Conservation (phyloP, 2,888 invertebrate genomes). For the Dasysyrphus tricinctus region DNA sequence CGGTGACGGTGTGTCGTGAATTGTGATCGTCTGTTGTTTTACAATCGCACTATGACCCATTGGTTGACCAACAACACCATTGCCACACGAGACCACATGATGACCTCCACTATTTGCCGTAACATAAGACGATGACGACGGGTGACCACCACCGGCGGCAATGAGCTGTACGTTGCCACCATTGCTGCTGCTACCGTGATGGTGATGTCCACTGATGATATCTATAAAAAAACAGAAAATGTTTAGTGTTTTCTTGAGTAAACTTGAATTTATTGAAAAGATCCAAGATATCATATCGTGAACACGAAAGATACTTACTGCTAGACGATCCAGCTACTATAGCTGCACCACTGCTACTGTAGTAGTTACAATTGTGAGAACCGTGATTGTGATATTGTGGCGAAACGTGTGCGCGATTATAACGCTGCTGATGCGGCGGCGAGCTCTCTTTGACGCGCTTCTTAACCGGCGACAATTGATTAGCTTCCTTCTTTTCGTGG, state of each 20-base stretch:
- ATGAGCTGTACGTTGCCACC: conserved; percentile 76
- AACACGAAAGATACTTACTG: conserved; percentile 78
- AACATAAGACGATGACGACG: conserved; percentile 77
- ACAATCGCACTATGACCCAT: conserved; percentile 78
- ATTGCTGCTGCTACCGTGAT: conserved; percentile 76
- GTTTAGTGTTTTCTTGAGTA: background rate
- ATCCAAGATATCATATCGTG: background rate
- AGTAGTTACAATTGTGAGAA: conserved; percentile 82
- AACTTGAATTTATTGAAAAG: background rate
- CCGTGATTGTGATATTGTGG: conserved; percentile 82
- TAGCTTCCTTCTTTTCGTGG: conserved; percentile 92
- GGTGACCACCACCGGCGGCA: conserved; percentile 74
- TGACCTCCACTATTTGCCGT: conserved; percentile 77
- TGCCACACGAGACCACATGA: conserved; percentile 68
- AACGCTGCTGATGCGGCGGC: conserved; percentile 88
- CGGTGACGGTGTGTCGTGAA: conserved; percentile 97
- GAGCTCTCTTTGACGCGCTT: conserved; percentile 98
- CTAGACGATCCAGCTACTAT: conserved; percentile 79
- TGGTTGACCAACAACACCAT: conserved; percentile 77
- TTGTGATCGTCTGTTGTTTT: conserved; percentile 93
- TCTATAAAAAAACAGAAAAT: conserved; percentile 39
- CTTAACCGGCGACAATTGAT: conserved; percentile 97
- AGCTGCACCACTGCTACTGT: conserved; percentile 76
- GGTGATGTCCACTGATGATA: conserved; percentile 71
- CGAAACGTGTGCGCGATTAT: conserved; percentile 83